Percentiles rank a stretch among this genome's conserved stretches.
These are phyloP conservation scores for Syritta pipiens DNA, from an alignment of 2,888 invertebrate species.

Conservation along the genomic window DNA sequence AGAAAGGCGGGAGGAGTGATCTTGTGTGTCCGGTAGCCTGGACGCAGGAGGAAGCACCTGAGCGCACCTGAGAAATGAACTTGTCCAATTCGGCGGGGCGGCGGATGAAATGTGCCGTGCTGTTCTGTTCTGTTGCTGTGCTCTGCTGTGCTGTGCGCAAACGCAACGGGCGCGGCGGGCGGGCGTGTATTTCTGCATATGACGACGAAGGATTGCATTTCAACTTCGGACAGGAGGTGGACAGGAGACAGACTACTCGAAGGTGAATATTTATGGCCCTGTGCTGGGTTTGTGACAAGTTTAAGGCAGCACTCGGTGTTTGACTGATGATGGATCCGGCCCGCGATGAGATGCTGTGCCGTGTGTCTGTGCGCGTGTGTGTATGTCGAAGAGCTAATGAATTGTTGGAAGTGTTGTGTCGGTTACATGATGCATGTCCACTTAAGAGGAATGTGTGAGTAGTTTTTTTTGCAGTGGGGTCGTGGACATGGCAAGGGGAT, in stretches of 20 bases:
- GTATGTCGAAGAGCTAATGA: slow-evolving; percentile 43
- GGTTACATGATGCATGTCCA: slow-evolving; percentile 13
- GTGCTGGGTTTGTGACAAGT: slow-evolving; percentile 61
- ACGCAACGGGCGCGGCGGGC: not conserved
- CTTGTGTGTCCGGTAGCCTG: slow-evolving; percentile 36
- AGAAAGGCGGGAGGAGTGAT: too few relatives aligned
- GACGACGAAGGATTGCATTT: slow-evolving; percentile 49
- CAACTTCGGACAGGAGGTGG: slow-evolving; percentile 52
- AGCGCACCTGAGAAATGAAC: slow-evolving; percentile 61
- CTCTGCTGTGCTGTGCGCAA: not conserved
- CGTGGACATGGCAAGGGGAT: too few relatives aligned
- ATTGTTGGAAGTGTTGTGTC: slow-evolving; percentile 37
- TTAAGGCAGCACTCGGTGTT: slow-evolving; percentile 56
- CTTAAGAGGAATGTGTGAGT: slow-evolving; percentile 12
- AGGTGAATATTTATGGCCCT: slow-evolving; percentile 61
- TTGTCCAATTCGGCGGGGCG: slow-evolving; percentile 37
- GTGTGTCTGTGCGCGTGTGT: slow-evolving; percentile 14
- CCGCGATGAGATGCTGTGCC: slow-evolving; percentile 17
- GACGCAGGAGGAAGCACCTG: not conserved
- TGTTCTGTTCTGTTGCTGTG: too few relatives aligned
- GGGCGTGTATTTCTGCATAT: slow-evolving; percentile 55
- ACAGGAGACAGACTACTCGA: slow-evolving; percentile 45
- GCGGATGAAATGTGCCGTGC: not conserved
- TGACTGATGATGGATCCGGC: slow-evolving; percentile 60
- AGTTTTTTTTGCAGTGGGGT: too few relatives aligned